Conservation (phyloP, 2,888 invertebrate genomes). For the Cremastobaeus sp. region DNA sequence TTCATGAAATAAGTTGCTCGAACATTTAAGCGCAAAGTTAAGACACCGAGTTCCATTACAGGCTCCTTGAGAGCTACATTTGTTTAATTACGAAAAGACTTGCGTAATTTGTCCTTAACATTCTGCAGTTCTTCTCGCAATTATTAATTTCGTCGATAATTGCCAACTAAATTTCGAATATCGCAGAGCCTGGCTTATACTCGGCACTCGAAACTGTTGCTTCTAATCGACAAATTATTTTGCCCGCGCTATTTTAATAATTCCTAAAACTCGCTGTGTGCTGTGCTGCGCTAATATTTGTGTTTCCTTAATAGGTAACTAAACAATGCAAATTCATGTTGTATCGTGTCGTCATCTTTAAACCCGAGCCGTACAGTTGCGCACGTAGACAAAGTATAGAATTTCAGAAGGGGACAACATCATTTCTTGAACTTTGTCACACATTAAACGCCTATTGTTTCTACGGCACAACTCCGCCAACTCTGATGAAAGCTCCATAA, state of each 20-base stretch:
- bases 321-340: slow-evolving; percentile 20
- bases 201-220: too few species aligned
- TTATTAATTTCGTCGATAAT: too few species aligned
- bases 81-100: slow-evolving; percentile 24
- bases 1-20: slow-evolving; percentile 32
- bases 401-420: slow-evolving; percentile 30
- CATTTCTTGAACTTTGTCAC: slow-evolving; percentile 46
- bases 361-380: slow-evolving; percentile 1
- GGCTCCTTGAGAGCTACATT: slow-evolving; percentile 22
- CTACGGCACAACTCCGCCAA: slow-evolving; percentile 23
- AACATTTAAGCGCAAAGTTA: slow-evolving; percentile 26
- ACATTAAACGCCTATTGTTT: slow-evolving; percentile 44
- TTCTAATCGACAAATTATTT: too few species aligned
- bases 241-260: too few species aligned
- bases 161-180: too few species aligned
- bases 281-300: too few species aligned
- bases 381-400: not conserved
- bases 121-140: too few species aligned
- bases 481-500: slow-evolving; percentile 29
- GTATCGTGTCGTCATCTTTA: slow-evolving; percentile 19
- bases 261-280: too few species aligned
- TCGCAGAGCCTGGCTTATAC: too few species aligned
- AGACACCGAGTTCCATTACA: slow-evolving; percentile 29
- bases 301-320: slow-evolving; percentile 5
- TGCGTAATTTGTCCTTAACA: too few species aligned